Evolutionary conservation across 2,113 vertebrate genomes (phyloP).

Genomic region (Gila orcuttii): DNA sequence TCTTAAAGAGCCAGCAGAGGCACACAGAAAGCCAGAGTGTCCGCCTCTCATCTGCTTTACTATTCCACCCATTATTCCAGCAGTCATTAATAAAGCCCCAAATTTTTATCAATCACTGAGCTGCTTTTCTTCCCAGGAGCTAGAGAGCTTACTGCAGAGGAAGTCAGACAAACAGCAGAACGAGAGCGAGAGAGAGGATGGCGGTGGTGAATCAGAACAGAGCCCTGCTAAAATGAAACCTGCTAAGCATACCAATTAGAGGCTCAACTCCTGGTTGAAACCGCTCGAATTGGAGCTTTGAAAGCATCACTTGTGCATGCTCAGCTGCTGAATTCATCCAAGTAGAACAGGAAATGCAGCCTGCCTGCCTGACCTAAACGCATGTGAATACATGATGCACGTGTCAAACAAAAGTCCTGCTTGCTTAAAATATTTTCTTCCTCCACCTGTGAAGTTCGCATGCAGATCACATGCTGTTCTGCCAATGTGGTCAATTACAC

Average conservation of each 20-base stretch:
- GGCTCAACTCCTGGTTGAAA: constrained; percentile 69
- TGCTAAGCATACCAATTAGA: constrained; percentile 78
- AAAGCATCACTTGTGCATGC: constrained; percentile 79
- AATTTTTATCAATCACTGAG: constrained; percentile 42
- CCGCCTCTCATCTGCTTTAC: neutral
- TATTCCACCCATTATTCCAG: constrained; percentile 20
- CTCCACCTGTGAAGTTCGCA: neutral
- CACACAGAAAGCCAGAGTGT: neutral
- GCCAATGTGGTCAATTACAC: neutral
- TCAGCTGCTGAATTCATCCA: constrained; percentile 76
- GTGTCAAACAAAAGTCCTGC: constrained; percentile 54
- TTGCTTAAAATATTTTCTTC: neutral
- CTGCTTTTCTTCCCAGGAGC: neutral
- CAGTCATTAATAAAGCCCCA: constrained; percentile 36
- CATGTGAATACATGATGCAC: constrained; percentile 67
- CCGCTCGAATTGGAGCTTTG: constrained; percentile 69
- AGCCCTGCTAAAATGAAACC: constrained; percentile 68
- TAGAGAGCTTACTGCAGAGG: neutral
- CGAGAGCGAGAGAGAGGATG: constrained; percentile 39
- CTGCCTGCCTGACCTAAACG: constrained; percentile 54
- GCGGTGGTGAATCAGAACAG: constrained; percentile 60
- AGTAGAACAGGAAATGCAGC: constrained; percentile 69
- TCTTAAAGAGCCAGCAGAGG: constrained; percentile 30
- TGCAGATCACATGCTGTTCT: constrained; percentile 14
- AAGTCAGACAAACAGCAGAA: constrained; percentile 31